These are phyloP conservation scores for Pterophyllum scalare DNA, from an alignment of 2,113 vertebrate species.

Conservation along the genomic window DNA sequence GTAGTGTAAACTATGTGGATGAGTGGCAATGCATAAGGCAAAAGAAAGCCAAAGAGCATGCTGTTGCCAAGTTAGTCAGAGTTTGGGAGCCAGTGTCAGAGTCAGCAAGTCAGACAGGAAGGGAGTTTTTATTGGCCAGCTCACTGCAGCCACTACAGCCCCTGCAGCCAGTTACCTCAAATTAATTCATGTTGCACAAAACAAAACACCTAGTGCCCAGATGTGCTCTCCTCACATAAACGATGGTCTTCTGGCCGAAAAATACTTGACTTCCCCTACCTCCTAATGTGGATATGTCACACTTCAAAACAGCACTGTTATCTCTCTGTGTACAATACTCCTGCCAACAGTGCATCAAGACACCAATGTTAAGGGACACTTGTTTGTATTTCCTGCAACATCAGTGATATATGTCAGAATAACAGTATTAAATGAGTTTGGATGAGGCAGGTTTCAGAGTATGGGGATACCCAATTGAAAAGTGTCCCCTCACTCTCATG, in stretches of 20 bases:
- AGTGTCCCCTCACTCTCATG: neutral
- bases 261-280: neutral
- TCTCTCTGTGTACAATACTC: neutral
- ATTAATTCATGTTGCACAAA: neutral
- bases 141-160: neutral
- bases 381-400: neutral
- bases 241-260: neutral
- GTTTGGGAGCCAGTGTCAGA: too few relatives aligned
- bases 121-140: neutral
- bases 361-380: neutral
- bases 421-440: neutral
- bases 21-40: neutral
- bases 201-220: neutral
- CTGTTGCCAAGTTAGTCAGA: neutral
- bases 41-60: neutral
- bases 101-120: neutral
- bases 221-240: neutral
- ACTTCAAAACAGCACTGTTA: neutral
- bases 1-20: neutral
- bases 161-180: neutral
- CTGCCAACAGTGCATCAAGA: neutral
- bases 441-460: neutral
- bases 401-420: neutral
- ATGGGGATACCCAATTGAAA: neutral
- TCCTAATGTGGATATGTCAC: neutral